A percentile compares a stretch with the other conserved stretches of the same genome.
phyloP scores from a whole-genome alignment of 1,140 invertebrate species.

The Acromyrmex heyeri region DNA sequence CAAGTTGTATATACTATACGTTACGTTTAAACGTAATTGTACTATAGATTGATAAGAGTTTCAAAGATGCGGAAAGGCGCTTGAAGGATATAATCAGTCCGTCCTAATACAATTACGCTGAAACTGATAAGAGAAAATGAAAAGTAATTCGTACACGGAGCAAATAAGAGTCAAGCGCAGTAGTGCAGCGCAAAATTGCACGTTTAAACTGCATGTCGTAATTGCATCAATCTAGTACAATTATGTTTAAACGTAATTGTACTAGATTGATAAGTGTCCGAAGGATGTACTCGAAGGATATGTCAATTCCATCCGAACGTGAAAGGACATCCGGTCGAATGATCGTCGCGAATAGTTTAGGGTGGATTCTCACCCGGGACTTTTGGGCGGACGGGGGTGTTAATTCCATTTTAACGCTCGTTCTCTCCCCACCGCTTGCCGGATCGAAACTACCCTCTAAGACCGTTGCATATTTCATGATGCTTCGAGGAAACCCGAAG shows the following conservation, averaged over 20 bases:
- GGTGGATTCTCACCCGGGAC: slow-evolving; percentile 54
- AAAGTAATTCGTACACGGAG: no score
- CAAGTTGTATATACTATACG: no score
- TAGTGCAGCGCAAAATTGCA: no score
- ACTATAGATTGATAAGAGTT: neutral
- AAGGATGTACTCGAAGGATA: neutral
- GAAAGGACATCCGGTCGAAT: slow-evolving; percentile 67
- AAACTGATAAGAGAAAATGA: no score
- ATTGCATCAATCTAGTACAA: no score
- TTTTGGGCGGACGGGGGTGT: slow-evolving; percentile 74
- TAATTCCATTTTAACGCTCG: slow-evolving; percentile 84
- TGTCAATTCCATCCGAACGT: slow-evolving; percentile 24
- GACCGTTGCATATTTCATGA: slow-evolving; percentile 85
- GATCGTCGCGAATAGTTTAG: slow-evolving; percentile 70
- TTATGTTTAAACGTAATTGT: no score
- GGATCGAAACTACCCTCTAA: slow-evolving; percentile 83
- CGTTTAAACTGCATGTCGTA: no score
- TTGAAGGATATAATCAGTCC: no score
- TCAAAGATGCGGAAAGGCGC: neutral
- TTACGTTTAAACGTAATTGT: no score
- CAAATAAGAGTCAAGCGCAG: no score
- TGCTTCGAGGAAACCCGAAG: slow-evolving; percentile 66
- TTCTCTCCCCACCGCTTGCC: neutral
- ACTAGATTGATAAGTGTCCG: no score
- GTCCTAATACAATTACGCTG: no score